Base-by-base conservation (phyloP, 30 jellyfish, hydroid and myxozoan genomes). In the Hydra vulgaris region DNA sequence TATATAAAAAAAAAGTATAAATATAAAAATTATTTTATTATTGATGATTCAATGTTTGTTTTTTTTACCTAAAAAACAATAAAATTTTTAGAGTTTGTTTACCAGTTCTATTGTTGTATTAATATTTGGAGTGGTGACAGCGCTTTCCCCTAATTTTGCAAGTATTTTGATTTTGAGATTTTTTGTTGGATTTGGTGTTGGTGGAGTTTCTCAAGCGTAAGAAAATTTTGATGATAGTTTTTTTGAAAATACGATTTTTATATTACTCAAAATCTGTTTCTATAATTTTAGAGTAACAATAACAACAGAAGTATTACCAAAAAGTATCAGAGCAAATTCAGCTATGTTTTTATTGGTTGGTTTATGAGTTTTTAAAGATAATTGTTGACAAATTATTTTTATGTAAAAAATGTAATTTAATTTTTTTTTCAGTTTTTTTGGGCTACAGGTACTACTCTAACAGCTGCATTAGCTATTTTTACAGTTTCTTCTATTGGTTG, bases 151-250 rank as follows among this genome's bases (percentile, higher is more conserved):
- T 0, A 54, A 86, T 18, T 94, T 79, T 68, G 84, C 79, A 0
- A 84, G 96, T 96, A 83, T 94, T 8, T 18, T 94, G 0, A 93
- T 86, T 0, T 22, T 94, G 71, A 89, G 99, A 1, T 66, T 94
- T 15, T 61, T 94, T 18, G 99, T 94, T 70, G 99, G 99, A 12
- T 80, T 88, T 85, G 92, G 96, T 4, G 84, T 94, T 68, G 96
- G 99, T 23, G 99, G 99, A n/a, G 91, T 79, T 16, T 95, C 98
- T 18, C 98, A 92, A 84, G 90, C 90, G 98, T 92, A 80, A 66
- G 84, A 66, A 16, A 1, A 17, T 66, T 80, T 67, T 18, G 74
- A 56, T 66, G 15, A 61, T 23, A 56, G 16, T 0, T 66, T 8
- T n/a, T 80, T 19, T 76, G 27, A n/a, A n/a, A n/a, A n/a, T 16